Evolutionary conservation across 2,113 vertebrate genomes (phyloP).

Genomic region (Oxygymnocypris stewartii): DNA sequence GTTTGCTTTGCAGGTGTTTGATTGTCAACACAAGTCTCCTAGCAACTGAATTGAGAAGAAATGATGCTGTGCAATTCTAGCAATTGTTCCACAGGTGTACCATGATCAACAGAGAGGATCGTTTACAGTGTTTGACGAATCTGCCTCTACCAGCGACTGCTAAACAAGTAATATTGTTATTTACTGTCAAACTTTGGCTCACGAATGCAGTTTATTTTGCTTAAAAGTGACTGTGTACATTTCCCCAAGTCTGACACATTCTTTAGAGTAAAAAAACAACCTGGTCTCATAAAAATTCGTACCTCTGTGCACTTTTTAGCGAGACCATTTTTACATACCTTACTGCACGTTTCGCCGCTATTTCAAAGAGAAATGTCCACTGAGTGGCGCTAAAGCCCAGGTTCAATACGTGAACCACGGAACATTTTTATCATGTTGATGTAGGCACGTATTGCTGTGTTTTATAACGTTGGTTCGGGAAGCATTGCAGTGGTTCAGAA

Average conservation of each 20-base stretch:
- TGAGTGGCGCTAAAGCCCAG: too few species aligned
- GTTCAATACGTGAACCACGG: too few species aligned
- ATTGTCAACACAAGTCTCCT: slow-evolving; percentile 9
- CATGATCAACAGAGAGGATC: background rate
- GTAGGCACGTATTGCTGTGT: too few species aligned
- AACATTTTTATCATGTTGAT: too few species aligned
- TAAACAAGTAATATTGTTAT: background rate
- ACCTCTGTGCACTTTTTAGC: too few species aligned
- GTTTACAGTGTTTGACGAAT: background rate
- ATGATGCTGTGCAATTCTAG: background rate
- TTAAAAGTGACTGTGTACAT: background rate
- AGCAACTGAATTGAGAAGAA: background rate
- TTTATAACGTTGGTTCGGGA: too few species aligned
- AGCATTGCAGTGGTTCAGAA: too few species aligned
- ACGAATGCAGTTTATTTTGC: background rate
- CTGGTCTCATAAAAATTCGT: too few species aligned
- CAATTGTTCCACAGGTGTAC: background rate
- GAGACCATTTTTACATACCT: too few species aligned
- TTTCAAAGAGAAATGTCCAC: too few species aligned
- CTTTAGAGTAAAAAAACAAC: too few species aligned
- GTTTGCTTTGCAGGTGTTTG: background rate
- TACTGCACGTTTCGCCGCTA: too few species aligned
- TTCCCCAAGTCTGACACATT: background rate
- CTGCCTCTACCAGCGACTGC: background rate
- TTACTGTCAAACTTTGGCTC: background rate